Evolutionary conservation across 1,140 invertebrate species (phyloP).

Genomic region (Bradynema listronoti): DNA sequence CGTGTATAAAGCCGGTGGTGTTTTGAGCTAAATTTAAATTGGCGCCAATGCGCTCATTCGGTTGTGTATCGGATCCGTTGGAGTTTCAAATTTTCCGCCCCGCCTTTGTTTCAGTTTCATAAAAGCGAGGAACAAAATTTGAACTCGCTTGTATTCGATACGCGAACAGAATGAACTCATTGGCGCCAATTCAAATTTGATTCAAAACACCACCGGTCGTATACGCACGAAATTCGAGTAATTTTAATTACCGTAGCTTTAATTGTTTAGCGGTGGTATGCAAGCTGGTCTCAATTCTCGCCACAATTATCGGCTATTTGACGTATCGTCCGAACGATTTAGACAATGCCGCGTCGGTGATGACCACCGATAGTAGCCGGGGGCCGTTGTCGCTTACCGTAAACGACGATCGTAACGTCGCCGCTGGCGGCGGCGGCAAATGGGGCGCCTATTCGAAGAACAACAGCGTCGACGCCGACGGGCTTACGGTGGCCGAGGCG

Average conservation of each 20-base stretch:
- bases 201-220: too few species aligned
- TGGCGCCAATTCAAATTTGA: too few species aligned
- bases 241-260: conserved; percentile 13
- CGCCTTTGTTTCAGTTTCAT: too few species aligned
- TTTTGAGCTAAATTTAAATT: too few species aligned
- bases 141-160: too few species aligned
- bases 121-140: too few species aligned
- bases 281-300: conserved; percentile 55
- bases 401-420: conserved; percentile 38
- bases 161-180: too few species aligned
- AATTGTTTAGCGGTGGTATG: conserved; percentile 52
- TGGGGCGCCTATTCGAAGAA: conserved; percentile 8
- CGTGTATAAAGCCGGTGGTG: too few species aligned
- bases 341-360: conserved; percentile 46
- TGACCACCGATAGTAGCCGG: conserved; percentile 45
- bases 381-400: conserved; percentile 49
- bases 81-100: too few species aligned
- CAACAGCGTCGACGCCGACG: conserved; percentile 4
- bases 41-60: too few species aligned
- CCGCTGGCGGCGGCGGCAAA: conserved; percentile 1
- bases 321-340: conserved; percentile 54
- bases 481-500: too few species aligned
- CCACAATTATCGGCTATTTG: conserved; percentile 55
- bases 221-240: conserved; percentile 6
- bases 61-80: too few species aligned